Evolutionary conservation across 2,113 vertebrate species (phyloP).

Genomic region (Candoia aspera): DNA sequence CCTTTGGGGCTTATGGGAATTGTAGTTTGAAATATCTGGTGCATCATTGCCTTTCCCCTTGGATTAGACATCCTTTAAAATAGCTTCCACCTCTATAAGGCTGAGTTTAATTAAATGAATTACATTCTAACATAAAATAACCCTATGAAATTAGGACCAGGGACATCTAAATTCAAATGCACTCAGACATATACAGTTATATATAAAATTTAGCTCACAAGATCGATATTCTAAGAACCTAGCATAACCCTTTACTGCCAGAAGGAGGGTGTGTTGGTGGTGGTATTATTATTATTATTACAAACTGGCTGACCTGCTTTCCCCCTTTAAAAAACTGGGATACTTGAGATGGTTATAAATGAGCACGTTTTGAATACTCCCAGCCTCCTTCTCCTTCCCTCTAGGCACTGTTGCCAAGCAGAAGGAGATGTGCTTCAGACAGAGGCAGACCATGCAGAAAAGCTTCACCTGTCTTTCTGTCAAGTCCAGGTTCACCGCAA

Average conservation of each 20-base stretch:
- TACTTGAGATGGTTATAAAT: background rate
- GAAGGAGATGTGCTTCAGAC: background rate
- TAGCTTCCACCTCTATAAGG: no score
- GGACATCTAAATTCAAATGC: no score
- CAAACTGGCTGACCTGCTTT: background rate
- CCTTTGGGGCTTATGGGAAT: background rate
- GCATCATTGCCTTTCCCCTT: background rate
- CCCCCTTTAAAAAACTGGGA: background rate
- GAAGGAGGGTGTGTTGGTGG: background rate
- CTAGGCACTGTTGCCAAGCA: background rate
- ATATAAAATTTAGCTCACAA: no score
- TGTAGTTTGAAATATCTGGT: background rate
- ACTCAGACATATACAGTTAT: no score
- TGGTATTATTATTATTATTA: background rate
- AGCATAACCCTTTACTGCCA: background rate
- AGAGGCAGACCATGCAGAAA: background rate
- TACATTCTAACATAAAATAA: no score
- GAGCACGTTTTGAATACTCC: background rate
- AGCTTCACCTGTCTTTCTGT: slow-evolving; percentile 90
- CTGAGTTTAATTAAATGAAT: no score
- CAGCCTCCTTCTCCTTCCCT: background rate
- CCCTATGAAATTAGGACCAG: no score
- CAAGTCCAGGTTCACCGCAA: slow-evolving; percentile 95
- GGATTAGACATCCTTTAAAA: no score
- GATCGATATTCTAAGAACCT: no score